phyloP scores from a whole-genome alignment of 2,113 vertebrate genomes.

The Pardalotus punctatus region DNA sequence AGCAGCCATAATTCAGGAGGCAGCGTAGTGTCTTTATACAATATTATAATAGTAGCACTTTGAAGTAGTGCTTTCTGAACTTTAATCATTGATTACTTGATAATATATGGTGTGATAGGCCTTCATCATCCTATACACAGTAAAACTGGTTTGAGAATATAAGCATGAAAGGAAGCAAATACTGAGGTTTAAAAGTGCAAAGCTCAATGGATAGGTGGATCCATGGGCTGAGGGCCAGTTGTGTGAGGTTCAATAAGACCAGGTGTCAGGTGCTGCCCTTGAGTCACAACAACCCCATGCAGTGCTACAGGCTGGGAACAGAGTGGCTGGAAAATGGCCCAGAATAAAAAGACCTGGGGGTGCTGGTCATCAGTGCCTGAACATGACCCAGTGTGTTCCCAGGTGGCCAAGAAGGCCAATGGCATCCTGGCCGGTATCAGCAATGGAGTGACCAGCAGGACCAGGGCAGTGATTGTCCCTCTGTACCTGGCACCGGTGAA shows the following conservation, averaged over 20 bases:
- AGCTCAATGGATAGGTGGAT: background rate
- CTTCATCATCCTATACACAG: background rate
- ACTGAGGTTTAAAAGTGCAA: background rate
- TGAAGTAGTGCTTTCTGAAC: background rate
- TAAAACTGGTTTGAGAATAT: background rate
- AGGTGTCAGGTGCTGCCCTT: too few relatives aligned
- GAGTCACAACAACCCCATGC: background rate
- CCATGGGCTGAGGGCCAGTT: background rate
- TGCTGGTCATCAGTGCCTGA: background rate
- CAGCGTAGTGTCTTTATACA: background rate
- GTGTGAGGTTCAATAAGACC: background rate
- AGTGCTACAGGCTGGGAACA: background rate
- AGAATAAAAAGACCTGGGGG: background rate
- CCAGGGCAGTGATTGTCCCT: background rate
- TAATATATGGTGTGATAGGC: background rate
- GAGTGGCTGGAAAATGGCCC: too few relatives aligned
- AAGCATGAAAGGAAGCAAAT: background rate
- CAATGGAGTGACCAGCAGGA: background rate
- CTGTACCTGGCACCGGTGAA: fast-evolving
- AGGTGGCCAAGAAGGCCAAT: background rate
- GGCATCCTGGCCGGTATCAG: too few relatives aligned
- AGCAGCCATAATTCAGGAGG: background rate
- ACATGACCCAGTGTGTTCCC: background rate
- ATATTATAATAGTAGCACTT: background rate
- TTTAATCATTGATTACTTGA: background rate